Evolutionary conservation across 2,888 invertebrate species (phyloP), one percentile per base, ranked within the genome.

Genomic region (Rhogogaster chlorosoma): DNA sequence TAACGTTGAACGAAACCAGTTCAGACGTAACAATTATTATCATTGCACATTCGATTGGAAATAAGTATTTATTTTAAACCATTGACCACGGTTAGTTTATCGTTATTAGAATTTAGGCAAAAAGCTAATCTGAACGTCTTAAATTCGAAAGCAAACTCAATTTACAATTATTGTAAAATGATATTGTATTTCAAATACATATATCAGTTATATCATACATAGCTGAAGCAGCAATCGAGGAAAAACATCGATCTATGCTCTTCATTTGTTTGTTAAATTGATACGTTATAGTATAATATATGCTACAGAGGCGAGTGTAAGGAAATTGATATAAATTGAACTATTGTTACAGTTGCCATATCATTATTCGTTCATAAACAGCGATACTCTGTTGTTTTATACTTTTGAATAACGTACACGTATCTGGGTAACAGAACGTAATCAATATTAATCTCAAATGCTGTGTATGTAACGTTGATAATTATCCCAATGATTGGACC

Each of bases 291-390:
- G 18, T 42, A 53, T 42, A 73, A 7, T 42, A 53, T 77, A 49
- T 53, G 12, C 49, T 12, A 57, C 26, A 4, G 9, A 10, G 32
- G 29, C 22, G 36, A 80, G 61, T 80, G 38, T 61, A 22, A 22
- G 38, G 80, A 38, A 26, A 38, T 36, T 57, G 22, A 22, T 80
- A 80, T n/a, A 38, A 80, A 61, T 80, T 61, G 36, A 80, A 29
- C 6, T 61, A 80, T 38, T 38, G 61, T 80, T 80, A 80, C 22
- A 61, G 80, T 36, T 80, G 80, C 61, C 61, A 80, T 80, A 80
- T 80, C 80, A 80, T 38, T 80, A 53, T 53, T 80, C 61, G 38
- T 80, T 80, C 29, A 38, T 57, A 26, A 38, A 38, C 61, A 61
- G 22, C 38, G 26, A 22, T 80, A 61, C 1, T 49, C 7, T 61